These are phyloP conservation scores for Varecia variegata DNA, from an alignment of 2,797 vertebrate species.

Conservation along the genomic window DNA sequence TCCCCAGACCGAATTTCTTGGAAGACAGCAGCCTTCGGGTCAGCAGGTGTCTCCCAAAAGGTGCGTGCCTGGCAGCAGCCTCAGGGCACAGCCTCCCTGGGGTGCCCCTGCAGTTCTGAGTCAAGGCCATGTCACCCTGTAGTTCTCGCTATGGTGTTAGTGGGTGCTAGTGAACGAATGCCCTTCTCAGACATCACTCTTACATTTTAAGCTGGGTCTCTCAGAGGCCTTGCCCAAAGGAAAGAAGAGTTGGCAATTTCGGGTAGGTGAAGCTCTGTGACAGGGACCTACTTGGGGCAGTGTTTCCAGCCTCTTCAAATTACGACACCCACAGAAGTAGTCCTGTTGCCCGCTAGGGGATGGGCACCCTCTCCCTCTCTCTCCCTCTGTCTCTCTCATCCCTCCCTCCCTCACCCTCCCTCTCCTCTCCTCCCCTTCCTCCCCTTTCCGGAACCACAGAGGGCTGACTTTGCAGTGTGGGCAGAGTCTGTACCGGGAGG, in stretches of 20 bases:
- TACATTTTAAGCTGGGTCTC: neutral
- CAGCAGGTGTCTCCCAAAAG: neutral
- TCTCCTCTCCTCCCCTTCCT: neutral
- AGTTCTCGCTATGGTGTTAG: neutral
- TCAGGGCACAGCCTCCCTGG: neutral
- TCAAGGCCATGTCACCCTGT: fast-evolving
- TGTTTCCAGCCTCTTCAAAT: neutral
- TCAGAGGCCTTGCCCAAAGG: neutral
- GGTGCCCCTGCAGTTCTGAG: neutral
- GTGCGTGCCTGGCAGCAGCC: fast-evolving
- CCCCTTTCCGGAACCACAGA: neutral
- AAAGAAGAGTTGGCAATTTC: neutral
- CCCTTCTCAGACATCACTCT: neutral
- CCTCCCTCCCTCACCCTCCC: neutral
- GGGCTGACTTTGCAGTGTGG: neutral
- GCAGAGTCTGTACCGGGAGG: no score
- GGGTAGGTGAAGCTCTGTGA: neutral
- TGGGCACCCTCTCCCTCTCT: fast-evolving
- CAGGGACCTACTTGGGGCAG: neutral
- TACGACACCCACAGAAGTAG: fast-evolving
- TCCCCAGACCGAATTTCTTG: neutral
- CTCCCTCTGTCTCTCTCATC: neutral
- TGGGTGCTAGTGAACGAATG: neutral
- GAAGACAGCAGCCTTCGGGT: no score
- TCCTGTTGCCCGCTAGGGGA: fast-evolving